These are phyloP conservation scores for Pyrgilauda ruficollis DNA, from an alignment of 2,113 vertebrate species.

Conservation along the genomic window DNA sequence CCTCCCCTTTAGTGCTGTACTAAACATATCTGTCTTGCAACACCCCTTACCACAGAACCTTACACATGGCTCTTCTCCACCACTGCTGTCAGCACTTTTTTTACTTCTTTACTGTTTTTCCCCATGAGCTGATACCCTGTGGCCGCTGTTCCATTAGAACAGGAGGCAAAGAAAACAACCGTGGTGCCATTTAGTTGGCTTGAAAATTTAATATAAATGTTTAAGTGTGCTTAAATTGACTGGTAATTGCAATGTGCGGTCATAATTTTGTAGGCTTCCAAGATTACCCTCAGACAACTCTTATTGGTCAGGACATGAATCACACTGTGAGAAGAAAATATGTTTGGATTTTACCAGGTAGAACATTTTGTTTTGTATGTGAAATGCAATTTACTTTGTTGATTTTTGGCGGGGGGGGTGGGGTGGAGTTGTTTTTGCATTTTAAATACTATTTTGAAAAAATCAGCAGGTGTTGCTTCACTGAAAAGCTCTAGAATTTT, in stretches of 20 bases:
- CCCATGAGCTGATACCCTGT: slow-evolving; percentile 21
- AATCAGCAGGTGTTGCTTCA: background rate
- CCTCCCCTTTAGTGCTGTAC: slow-evolving; percentile 3
- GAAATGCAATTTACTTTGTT: background rate
- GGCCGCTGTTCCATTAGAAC: slow-evolving; percentile 17
- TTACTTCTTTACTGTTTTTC: background rate
- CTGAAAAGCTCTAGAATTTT: background rate
- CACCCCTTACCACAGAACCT: background rate
- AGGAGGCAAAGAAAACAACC: slow-evolving; percentile 65
- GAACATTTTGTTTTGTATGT: background rate
- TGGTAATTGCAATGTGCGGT: slow-evolving; percentile 68
- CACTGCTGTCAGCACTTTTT: slow-evolving; percentile 15
- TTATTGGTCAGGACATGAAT: background rate
- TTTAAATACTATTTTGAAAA: background rate
- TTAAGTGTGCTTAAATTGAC: slow-evolving; percentile 70
- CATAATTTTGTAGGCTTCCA: slow-evolving; percentile 59
- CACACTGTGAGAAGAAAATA: background rate
- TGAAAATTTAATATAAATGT: slow-evolving; percentile 65
- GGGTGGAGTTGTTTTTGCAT: background rate
- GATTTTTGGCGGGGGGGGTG: no score
- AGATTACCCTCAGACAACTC: slow-evolving; percentile 41
- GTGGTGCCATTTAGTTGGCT: slow-evolving; percentile 54
- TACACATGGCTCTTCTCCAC: slow-evolving; percentile 9
- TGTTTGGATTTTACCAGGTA: background rate
- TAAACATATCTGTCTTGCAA: background rate